Evolutionary conservation across 2,113 vertebrate genomes (phyloP).

Genomic region (Parotia lawesii): DNA sequence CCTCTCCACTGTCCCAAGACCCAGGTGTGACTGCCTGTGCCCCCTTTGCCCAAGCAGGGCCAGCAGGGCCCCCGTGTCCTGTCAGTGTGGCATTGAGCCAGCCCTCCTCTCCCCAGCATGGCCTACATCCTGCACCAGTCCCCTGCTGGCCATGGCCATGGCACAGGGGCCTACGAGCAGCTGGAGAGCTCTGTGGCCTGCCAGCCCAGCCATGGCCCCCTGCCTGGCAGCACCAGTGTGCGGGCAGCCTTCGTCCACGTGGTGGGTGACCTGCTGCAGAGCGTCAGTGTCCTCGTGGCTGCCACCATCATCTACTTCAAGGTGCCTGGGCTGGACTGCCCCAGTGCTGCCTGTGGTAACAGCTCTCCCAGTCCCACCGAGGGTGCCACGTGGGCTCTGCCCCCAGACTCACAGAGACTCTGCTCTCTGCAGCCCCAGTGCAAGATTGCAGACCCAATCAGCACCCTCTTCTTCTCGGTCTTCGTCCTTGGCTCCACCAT

Average conservation of each 20-base stretch:
- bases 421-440: slow-evolving; percentile 83
- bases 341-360: fast-evolving
- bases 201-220: slow-evolving; percentile 43
- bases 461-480: slow-evolving; percentile 94
- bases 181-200: slow-evolving; percentile 74
- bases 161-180: slow-evolving; percentile 77
- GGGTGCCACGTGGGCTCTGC: not conserved
- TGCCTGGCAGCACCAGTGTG: slow-evolving; percentile 87
- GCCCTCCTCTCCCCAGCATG: slow-evolving; percentile 79
- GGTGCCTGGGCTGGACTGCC: slow-evolving; percentile 62
- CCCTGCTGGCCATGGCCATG: slow-evolving; percentile 75
- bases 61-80: fast-evolving
- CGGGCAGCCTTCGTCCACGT: slow-evolving; percentile 94
- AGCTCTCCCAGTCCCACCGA: fast-evolving
- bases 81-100: not conserved
- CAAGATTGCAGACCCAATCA: slow-evolving; percentile 94
- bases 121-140: slow-evolving; percentile 94
- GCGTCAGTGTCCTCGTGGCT: slow-evolving; percentile 88
- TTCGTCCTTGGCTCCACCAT: slow-evolving; percentile 90
- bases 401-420: not conserved
- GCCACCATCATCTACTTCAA: slow-evolving; percentile 93
- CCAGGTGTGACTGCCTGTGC: too few species aligned
- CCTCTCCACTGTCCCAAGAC: not conserved
- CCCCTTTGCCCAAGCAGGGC: not conserved
- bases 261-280: slow-evolving; percentile 94